Conservation (phyloP, 1,140 invertebrate genomes). For the Helicorthomorpha holstii region DNA sequence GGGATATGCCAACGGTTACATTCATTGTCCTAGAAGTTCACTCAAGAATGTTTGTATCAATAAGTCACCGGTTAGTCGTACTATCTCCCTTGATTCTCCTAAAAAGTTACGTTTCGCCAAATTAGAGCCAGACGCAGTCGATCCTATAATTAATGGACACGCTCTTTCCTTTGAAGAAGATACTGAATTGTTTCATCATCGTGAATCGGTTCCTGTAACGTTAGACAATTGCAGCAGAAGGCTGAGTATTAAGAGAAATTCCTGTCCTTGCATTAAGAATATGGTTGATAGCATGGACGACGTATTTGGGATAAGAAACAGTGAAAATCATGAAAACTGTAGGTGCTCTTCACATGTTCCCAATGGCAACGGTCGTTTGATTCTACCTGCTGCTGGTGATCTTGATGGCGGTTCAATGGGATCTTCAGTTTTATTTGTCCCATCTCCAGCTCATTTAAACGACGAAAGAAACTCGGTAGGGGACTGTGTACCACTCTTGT, state of each 20-base stretch:
- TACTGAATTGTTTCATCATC: background rate
- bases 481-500: too few species aligned
- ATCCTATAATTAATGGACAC: background rate
- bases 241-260: background rate
- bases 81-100: slow-evolving; percentile 58
- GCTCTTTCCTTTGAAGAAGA: background rate
- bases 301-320: background rate
- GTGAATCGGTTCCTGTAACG: background rate
- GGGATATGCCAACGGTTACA: background rate
- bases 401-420: too few species aligned
- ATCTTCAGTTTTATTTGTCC: too few species aligned
- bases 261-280: slow-evolving; percentile 1
- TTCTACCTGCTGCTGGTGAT: too few species aligned
- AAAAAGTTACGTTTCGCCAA: slow-evolving; percentile 56
- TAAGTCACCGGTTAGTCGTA: slow-evolving; percentile 27
- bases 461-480: too few species aligned
- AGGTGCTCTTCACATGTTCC: too few species aligned
- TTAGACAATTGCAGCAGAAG: background rate
- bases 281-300: background rate
- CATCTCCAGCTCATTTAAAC: too few species aligned
- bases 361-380: too few species aligned
- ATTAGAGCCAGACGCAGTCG: background rate
- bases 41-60: slow-evolving; percentile 30
- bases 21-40: slow-evolving; percentile 38
- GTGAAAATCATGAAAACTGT: too few species aligned